Percentiles rank a stretch among this genome's conserved stretches.
Evolutionary conservation across 92 coral and sea anemone genomes (phyloP).

Genomic region (Epizoanthus ramosus): DNA sequence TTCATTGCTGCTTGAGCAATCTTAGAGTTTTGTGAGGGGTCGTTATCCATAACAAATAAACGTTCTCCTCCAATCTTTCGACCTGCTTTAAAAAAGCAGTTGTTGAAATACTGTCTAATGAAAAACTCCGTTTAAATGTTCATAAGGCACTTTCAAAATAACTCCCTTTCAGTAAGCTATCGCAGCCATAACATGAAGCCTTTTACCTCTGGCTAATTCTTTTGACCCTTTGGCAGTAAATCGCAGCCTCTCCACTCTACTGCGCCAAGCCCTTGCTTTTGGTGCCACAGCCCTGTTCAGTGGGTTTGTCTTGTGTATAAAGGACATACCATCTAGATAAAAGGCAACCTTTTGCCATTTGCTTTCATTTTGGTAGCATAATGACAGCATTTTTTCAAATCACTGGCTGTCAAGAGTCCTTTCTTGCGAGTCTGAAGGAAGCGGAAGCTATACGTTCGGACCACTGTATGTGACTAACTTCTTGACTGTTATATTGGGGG

Average conservation of each 20-base stretch:
- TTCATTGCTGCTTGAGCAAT: constrained; percentile 29
- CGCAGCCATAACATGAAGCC: constrained; percentile 54
- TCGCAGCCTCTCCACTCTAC: constrained; percentile 43
- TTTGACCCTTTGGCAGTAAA: constrained; percentile 60
- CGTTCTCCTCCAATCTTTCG: too few species aligned
- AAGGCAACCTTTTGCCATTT: constrained; percentile 24
- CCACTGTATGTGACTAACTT: constrained; percentile 25
- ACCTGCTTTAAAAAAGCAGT: too few species aligned
- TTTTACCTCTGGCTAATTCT: constrained; percentile 63
- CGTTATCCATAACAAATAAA: too few species aligned
- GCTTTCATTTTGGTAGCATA: too few species aligned
- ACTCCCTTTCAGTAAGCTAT: constrained; percentile 55
- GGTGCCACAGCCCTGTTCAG: constrained; percentile 7
- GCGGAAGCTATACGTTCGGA: constrained; percentile 40
- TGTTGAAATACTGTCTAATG: too few species aligned
- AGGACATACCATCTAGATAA: constrained; percentile 49
- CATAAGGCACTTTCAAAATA: constrained; percentile 28
- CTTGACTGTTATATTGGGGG: constrained; percentile 34
- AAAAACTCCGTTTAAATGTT: constrained; percentile 46
- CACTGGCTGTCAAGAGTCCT: constrained; percentile 43
- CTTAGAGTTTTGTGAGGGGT: constrained; percentile 10
- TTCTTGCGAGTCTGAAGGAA: constrained; percentile 42
- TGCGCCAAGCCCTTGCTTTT: constrained; percentile 46
- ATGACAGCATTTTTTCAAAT: constrained; percentile 6
- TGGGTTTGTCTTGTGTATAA: constrained; percentile 44